A percentile compares a stretch with the other conserved stretches of the same genome.
These are phyloP conservation scores for Mungos mungo DNA, from an alignment of 2,113 vertebrate species.

Conservation along the genomic window DNA sequence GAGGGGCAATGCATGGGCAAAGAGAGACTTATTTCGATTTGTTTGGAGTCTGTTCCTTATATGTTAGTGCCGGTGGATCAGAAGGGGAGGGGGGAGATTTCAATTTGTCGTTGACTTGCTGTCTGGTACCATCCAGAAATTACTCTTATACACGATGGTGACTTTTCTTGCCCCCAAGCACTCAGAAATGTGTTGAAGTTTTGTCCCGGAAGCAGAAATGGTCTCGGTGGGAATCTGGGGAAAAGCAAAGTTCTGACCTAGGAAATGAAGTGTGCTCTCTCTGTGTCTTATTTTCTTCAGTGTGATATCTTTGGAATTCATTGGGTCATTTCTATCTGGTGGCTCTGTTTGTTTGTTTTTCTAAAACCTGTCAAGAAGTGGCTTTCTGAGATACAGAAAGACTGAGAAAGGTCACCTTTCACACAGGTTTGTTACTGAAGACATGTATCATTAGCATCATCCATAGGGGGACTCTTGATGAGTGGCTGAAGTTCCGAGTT, in stretches of 20 bases:
- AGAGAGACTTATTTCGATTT: neutral
- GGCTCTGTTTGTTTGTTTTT: neutral
- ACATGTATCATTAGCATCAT: neutral
- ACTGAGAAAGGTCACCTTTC: slow-evolving; percentile 10
- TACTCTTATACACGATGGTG: neutral
- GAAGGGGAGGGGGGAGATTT: neutral
- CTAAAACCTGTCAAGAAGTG: neutral
- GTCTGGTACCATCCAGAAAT: neutral
- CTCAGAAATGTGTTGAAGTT: neutral
- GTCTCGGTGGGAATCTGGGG: neutral
- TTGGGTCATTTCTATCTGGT: neutral
- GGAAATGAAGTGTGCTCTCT: neutral
- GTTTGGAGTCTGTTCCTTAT: neutral
- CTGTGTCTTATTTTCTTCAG: neutral
- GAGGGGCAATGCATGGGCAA: neutral
- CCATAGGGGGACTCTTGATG: neutral
- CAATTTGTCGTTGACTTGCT: neutral
- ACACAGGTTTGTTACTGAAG: neutral
- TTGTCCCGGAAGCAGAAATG: neutral
- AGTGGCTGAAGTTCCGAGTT: slow-evolving; percentile 1
- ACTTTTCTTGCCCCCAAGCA: neutral
- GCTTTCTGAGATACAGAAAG: slow-evolving; percentile 37
- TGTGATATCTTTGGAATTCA: slow-evolving; percentile 4
- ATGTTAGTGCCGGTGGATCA: neutral
- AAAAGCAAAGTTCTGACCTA: neutral